phyloP scores from a whole-genome alignment of 1,140 invertebrate genomes.

The Parasteatoda tepidariorum region DNA sequence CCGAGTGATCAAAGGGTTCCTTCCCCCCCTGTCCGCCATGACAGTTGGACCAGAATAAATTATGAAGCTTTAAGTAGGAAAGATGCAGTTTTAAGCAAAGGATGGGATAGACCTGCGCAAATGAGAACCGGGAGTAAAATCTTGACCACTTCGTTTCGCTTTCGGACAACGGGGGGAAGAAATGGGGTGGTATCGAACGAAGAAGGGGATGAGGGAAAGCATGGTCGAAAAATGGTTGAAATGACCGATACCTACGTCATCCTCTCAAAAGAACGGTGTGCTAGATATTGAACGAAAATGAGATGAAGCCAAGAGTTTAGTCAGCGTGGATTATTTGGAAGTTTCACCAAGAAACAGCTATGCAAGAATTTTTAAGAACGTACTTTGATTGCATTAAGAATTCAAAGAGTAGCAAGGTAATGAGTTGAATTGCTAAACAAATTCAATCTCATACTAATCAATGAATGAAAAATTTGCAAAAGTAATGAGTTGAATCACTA shows the following conservation, averaged over 20 bases:
- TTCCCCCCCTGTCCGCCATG: conserved; percentile 42
- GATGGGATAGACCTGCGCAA: conserved; percentile 51
- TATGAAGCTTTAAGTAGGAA: conserved; percentile 45
- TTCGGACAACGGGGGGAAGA: conserved; percentile 9
- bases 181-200: neutral
- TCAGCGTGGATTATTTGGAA: too few relatives aligned
- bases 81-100: conserved; percentile 39
- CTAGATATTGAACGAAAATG: neutral
- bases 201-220: neutral
- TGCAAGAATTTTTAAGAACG: too few relatives aligned
- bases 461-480: too few relatives aligned
- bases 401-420: too few relatives aligned
- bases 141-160: conserved; percentile 39
- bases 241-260: neutral
- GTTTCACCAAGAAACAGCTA: too few relatives aligned
- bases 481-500: too few relatives aligned
- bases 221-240: neutral
- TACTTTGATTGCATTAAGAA: too few relatives aligned
- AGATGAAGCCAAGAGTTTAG: too few relatives aligned
- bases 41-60: conserved; percentile 55
- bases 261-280: neutral
- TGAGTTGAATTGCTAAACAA: too few relatives aligned
- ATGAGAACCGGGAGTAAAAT: conserved; percentile 24
- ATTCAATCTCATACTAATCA: too few relatives aligned
- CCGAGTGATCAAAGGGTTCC: conserved; percentile 56